These are phyloP conservation scores for Cuniculus paca DNA, from an alignment of 2,797 vertebrate genomes.

Conservation along the genomic window DNA sequence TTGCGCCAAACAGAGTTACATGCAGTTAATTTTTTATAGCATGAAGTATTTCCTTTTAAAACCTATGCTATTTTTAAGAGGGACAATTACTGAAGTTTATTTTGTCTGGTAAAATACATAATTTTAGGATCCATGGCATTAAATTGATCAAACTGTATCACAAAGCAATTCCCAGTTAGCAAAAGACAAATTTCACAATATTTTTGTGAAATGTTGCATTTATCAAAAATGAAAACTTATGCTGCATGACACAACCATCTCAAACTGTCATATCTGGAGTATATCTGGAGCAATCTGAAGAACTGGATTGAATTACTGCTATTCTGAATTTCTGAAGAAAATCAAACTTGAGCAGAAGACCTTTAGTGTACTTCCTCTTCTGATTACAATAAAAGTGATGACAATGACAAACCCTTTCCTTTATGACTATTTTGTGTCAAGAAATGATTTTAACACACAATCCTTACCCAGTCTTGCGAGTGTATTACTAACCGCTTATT, in stretches of 20 bases:
- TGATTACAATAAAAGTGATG: background rate
- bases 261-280: background rate
- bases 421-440: background rate
- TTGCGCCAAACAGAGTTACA: background rate
- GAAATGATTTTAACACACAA: background rate
- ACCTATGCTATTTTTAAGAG: background rate
- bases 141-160: background rate
- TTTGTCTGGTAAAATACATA: background rate
- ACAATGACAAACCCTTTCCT: background rate
- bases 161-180: background rate
- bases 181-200: background rate
- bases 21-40: background rate
- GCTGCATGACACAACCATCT: background rate
- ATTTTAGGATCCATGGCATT: background rate
- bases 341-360: background rate
- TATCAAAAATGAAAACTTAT: conserved; percentile 2
- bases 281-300: background rate
- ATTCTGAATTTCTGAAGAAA: background rate
- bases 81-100: background rate
- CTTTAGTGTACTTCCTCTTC: background rate
- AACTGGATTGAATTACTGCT: background rate
- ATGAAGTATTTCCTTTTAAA: background rate
- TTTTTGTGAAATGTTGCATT: background rate
- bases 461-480: background rate
- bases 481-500: background rate